Percentiles rank a stretch among this genome's conserved stretches.
These are phyloP conservation scores for Jaculus jaculus DNA, from an alignment of 2,113 vertebrate species.

Conservation along the genomic window DNA sequence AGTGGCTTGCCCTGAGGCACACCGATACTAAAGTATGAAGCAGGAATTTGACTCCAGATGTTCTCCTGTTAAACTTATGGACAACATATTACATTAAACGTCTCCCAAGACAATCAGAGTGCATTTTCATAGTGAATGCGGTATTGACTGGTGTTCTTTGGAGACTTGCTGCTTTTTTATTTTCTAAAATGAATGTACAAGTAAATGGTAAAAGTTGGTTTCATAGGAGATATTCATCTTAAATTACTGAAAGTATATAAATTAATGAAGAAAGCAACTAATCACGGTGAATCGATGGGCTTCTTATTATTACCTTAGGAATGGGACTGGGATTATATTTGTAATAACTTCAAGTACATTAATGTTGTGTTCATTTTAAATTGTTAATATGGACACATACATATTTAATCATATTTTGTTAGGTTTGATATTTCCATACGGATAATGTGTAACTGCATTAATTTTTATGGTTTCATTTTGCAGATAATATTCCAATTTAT, in stretches of 20 bases:
- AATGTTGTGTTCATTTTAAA: conserved; percentile 37
- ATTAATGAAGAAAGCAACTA: neutral
- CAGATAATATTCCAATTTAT: neutral
- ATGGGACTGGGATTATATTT: neutral
- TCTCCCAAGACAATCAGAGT: neutral
- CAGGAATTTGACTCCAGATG: neutral
- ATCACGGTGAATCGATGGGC: neutral
- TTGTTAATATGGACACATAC: conserved; percentile 32
- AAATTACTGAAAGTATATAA: conserved; percentile 33
- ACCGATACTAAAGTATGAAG: neutral
- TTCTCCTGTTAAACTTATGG: neutral
- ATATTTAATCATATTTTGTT: conserved; percentile 42
- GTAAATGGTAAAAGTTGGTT: neutral
- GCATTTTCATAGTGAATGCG: neutral
- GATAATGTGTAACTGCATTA: conserved; percentile 26
- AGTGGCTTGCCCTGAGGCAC: neutral
- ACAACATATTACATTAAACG: neutral
- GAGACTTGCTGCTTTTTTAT: conserved; percentile 12
- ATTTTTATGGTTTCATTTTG: conserved; percentile 33
- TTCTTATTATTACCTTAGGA: conserved; percentile 40
- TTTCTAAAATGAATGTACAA: neutral
- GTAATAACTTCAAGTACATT: conserved; percentile 38
- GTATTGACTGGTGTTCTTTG: conserved; percentile 20
- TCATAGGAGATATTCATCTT: conserved; percentile 40
- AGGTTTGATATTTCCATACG: conserved; percentile 11